These are phyloP conservation scores for Pelusios castaneus DNA, from an alignment of 2,113 vertebrate genomes.

Conservation along the genomic window DNA sequence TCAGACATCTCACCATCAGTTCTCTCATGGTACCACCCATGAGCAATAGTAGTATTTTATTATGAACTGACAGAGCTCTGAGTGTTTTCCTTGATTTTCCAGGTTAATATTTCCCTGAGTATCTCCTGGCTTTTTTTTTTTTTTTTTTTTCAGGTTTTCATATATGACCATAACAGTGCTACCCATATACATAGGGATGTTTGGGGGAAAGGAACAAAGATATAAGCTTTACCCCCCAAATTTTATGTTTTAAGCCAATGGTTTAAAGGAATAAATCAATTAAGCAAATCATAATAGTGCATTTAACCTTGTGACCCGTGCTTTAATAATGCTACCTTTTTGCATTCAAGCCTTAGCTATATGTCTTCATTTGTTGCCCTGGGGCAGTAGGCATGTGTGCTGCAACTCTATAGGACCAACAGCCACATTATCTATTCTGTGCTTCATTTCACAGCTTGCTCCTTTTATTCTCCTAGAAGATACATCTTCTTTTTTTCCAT, in stretches of 20 bases:
- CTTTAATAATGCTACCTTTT: not conserved
- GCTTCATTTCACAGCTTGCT: conserved; percentile 66
- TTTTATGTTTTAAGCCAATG: not conserved
- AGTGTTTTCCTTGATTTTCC: conserved; percentile 16
- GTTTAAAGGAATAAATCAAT: not conserved
- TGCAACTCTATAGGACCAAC: conserved; percentile 27
- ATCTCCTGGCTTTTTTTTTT: conserved; percentile 50
- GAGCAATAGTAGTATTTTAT: conserved; percentile 7
- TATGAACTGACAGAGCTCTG: not conserved
- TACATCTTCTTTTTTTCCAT: conserved; percentile 29
- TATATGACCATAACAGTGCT: not conserved
- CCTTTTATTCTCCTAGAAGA: conserved; percentile 45
- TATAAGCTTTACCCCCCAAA: not conserved
- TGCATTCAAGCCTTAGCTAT: conserved; percentile 19
- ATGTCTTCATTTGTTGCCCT: not conserved
- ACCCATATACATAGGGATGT: not conserved
- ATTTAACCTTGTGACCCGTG: not conserved
- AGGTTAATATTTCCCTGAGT: not conserved
- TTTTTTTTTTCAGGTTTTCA: conserved; percentile 12
- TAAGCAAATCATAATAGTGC: conserved; percentile 4
- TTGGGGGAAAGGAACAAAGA: not conserved
- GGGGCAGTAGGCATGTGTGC: not conserved
- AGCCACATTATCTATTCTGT: not conserved
- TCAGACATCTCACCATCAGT: not conserved
- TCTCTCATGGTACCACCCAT: conserved; percentile 17